Conservation (phyloP, 2,888 invertebrate genomes). For the Ligdia adustata region DNA sequence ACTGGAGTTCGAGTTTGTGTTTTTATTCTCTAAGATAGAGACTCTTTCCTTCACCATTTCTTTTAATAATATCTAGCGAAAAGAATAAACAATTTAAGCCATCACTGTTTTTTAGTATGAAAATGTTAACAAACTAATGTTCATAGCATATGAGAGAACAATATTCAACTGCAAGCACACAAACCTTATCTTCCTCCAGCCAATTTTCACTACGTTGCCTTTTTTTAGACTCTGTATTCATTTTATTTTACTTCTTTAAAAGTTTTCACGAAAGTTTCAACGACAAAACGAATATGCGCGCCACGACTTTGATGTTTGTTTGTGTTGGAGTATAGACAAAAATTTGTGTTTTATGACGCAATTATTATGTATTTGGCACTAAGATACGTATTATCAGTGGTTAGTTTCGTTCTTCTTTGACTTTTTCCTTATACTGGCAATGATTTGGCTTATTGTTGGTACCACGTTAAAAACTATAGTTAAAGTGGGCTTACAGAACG, state of each 20-base stretch:
- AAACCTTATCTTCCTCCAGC: too few relatives aligned
- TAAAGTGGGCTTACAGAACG: too few relatives aligned
- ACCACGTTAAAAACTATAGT: not conserved
- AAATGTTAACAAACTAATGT: not conserved
- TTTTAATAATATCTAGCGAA: not conserved
- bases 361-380: too few relatives aligned
- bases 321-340: too few relatives aligned
- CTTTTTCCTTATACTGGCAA: too few relatives aligned
- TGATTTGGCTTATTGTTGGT: not conserved
- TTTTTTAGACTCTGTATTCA: not conserved
- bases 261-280: too few relatives aligned
- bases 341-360: too few relatives aligned
- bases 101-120: not conserved
- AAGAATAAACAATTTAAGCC: not conserved
- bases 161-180: not conserved
- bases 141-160: not conserved
- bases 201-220: not conserved
- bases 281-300: too few relatives aligned
- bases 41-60: not conserved
- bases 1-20: not conserved
- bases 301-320: too few relatives aligned
- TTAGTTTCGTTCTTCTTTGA: too few relatives aligned
- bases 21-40: not conserved
- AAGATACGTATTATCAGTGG: too few relatives aligned
- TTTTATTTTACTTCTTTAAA: not conserved